These are phyloP conservation scores for Pomatostomus ruficeps DNA, from an alignment of 2,113 vertebrate species.

Conservation along the genomic window DNA sequence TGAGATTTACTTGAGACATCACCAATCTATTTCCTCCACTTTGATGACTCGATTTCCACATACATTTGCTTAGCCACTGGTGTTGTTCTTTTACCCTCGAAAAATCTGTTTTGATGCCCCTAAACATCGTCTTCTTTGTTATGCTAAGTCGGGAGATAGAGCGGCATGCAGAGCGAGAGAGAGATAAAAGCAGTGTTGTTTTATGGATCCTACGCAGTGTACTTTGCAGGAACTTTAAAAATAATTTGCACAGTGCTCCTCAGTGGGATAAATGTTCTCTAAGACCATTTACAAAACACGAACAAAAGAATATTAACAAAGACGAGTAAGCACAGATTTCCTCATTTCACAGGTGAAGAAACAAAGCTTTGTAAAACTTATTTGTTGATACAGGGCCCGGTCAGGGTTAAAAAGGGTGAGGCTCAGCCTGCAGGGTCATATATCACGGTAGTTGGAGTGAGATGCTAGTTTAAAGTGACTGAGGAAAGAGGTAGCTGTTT, in stretches of 20 bases:
- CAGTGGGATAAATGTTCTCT: not conserved
- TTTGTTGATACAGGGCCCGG: not conserved
- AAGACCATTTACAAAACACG: not conserved
- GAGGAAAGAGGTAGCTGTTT: not conserved
- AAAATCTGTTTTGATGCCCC: conserved; percentile 5
- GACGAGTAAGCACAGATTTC: not conserved
- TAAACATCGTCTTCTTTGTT: conserved; percentile 3
- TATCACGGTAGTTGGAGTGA: not conserved
- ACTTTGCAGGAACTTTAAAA: conserved; percentile 19
- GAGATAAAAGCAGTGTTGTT: conserved; percentile 21
- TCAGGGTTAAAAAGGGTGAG: not conserved
- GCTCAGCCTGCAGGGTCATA: not conserved
- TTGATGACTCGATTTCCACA: not conserved
- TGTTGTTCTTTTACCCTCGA: conserved; percentile 9
- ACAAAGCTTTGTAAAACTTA: not conserved
- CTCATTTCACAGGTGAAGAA: conserved; percentile 16
- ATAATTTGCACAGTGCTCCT: not conserved
- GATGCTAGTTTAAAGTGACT: not conserved
- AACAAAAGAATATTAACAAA: conserved; percentile 25
- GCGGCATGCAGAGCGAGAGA: not conserved
- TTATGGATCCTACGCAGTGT: not conserved
- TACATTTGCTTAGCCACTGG: conserved; percentile 10
- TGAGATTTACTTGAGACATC: not conserved
- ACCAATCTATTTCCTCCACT: not conserved
- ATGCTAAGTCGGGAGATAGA: not conserved